phyloP scores from a whole-genome alignment of 2,888 invertebrate species.

The Rhorus exstirpatorius region DNA sequence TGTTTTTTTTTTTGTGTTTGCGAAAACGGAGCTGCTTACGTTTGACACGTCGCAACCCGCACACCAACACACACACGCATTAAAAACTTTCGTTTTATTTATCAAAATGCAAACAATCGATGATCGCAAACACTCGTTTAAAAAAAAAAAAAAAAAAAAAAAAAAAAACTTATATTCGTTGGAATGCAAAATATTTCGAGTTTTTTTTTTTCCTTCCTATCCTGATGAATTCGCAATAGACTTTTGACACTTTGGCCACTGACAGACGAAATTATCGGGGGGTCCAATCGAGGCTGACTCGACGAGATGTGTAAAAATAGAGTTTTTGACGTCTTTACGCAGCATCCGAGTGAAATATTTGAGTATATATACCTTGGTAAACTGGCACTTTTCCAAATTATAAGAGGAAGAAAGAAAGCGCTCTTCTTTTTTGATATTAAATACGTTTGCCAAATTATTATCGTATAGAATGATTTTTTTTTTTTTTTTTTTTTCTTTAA shows the following conservation, averaged over 20 bases:
- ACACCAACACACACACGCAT: constrained; percentile 21
- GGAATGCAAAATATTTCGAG: neutral
- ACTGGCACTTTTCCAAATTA: constrained; percentile 70
- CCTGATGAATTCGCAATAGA: neutral
- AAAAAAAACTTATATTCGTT: no score
- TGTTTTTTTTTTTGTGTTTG: constrained; percentile 14
- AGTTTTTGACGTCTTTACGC: constrained; percentile 52
- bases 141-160: no score
- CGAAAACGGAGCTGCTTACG: constrained; percentile 19
- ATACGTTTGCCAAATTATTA: neutral
- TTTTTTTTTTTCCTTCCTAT: neutral
- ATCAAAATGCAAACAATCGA: constrained; percentile 6
- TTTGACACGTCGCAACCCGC: constrained; percentile 38
- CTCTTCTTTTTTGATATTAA: neutral
- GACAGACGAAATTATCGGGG: constrained; percentile 57
- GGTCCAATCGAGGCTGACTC: constrained; percentile 65
- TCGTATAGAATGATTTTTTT: neutral
- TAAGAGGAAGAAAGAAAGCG: constrained; percentile 1
- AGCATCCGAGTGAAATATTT: constrained; percentile 24
- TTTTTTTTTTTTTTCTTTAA: neutral
- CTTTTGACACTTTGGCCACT: constrained; percentile 48
- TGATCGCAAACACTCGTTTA: neutral
- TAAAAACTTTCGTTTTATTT: constrained; percentile 7
- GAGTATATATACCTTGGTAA: constrained; percentile 57
- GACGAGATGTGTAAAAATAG: constrained; percentile 72